phyloP scores from a whole-genome alignment of 2,888 invertebrate species.

The Zootermopsis nevadensis region DNA sequence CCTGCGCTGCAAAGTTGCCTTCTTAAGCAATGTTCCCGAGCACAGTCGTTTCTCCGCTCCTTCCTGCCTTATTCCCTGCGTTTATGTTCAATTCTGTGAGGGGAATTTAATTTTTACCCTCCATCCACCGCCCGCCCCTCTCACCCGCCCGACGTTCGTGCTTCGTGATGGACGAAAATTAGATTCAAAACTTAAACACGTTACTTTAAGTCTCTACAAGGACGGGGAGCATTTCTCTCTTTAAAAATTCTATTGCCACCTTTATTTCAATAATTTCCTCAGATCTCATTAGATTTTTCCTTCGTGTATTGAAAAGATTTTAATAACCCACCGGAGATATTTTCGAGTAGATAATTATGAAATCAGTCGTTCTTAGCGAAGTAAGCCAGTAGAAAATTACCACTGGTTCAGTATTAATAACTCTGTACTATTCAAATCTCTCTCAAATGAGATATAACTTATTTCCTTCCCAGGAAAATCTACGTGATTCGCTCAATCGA shows the following conservation, averaged over 20 bases:
- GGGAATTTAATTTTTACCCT: conserved; percentile 61
- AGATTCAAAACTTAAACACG: conserved; percentile 65
- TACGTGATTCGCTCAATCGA: no score
- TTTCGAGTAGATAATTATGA: background rate
- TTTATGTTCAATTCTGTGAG: conserved; percentile 45
- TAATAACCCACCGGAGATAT: conserved; percentile 31
- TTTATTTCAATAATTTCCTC: conserved; percentile 49
- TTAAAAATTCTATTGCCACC: conserved; percentile 45
- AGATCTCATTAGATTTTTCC: conserved; percentile 49
- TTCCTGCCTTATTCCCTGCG: conserved; percentile 25
- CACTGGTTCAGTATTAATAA: background rate
- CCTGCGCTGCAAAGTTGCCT: background rate
- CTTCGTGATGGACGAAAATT: conserved; percentile 65
- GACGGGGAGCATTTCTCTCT: conserved; percentile 18
- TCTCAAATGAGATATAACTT: no score
- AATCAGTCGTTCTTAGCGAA: background rate
- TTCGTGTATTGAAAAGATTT: conserved; percentile 46
- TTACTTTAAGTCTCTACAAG: conserved; percentile 60
- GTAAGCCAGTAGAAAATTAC: background rate
- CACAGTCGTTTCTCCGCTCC: background rate
- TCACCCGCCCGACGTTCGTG: conserved; percentile 60
- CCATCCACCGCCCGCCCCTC: conserved; percentile 60
- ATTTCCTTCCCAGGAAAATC: no score
- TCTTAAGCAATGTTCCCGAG: background rate
- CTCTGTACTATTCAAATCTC: no score